Base-by-base conservation (phyloP, 2,888 invertebrate genomes). In the Hetaerina titia region DNA sequence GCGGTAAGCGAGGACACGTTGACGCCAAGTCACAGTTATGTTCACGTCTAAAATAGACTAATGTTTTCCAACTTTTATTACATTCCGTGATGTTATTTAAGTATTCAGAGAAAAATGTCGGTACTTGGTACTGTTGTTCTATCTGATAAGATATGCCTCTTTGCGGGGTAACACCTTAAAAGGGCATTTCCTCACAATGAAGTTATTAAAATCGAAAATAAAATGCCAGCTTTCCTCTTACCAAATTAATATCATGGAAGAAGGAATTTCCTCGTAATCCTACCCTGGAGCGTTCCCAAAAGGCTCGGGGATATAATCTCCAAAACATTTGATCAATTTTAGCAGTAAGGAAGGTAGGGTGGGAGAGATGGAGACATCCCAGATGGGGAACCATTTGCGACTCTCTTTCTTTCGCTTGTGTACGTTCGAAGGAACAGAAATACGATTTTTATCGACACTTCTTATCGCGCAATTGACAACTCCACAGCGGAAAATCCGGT, bases 291-390 rank as follows among this genome's bases (percentile, higher is more conserved):
- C 31, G 9, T 81, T 31, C 31, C 15, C 9, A 81, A 31, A 81
- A 81, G 81, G 25, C 81, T n/a, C 13, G 4, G 45, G 81, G 81
- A 31, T 81, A 81, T 81, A 31, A 81, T 31, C 31, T 81, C 81
- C 81, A 81, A 81, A 81, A 31, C 31, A n/a, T 81, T 25, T 81
- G 31, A 81, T 81, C 81, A 81, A 81, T 31, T 31, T 81, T 81
- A 25, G 81, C 2, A 31, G 31, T 7, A 81, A 22, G 81, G 7
- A 81, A 31, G 15, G 11, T 31, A 31, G 13, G 31, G 13, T 9
- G 31, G 25, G 31, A 11, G 81, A 69, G 25, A 31, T 25, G 31
- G 22, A 81, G 25, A 31, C 31, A 81, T 9, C 31, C 6, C 81
- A 9, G 4, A 15, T 13, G 11, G 8, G n/a, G 31, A 31, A 31